Evolutionary conservation across 2,888 invertebrate species (phyloP).

Genomic region (Volucella bombylans): DNA sequence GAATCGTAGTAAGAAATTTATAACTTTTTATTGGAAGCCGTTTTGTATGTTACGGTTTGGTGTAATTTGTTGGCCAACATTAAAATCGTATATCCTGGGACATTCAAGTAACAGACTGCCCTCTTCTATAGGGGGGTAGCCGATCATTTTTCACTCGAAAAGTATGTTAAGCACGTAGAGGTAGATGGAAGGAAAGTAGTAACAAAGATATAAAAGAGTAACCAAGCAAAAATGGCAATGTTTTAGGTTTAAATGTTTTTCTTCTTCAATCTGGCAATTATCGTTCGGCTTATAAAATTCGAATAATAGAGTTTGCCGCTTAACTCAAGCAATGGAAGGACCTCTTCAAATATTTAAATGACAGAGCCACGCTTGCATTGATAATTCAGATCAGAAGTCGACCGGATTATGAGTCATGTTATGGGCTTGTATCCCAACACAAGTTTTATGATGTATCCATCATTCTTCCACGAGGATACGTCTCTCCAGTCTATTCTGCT

Average conservation of each 20-base stretch:
- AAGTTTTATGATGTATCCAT: too few relatives aligned
- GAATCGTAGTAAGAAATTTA: slow-evolving; percentile 34
- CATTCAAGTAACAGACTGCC: background rate
- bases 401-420: too few relatives aligned
- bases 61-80: background rate
- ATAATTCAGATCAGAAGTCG: too few relatives aligned
- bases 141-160: background rate
- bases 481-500: background rate
- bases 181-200: background rate
- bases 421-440: too few relatives aligned
- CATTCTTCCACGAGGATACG: too few relatives aligned
- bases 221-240: background rate
- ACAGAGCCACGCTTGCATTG: too few relatives aligned
- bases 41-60: too few relatives aligned
- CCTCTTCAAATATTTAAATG: too few relatives aligned
- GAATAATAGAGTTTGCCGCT: too few relatives aligned
- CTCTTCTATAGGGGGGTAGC: background rate
- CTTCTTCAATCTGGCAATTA: too few relatives aligned
- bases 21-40: slow-evolving; percentile 14
- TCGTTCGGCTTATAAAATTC: too few relatives aligned
- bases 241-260: background rate
- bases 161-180: background rate
- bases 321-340: too few relatives aligned
- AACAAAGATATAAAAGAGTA: background rate
- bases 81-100: slow-evolving; percentile 1